Evolutionary conservation across 2,113 vertebrate species (phyloP).

Genomic region (Picathartes gymnocephalus): DNA sequence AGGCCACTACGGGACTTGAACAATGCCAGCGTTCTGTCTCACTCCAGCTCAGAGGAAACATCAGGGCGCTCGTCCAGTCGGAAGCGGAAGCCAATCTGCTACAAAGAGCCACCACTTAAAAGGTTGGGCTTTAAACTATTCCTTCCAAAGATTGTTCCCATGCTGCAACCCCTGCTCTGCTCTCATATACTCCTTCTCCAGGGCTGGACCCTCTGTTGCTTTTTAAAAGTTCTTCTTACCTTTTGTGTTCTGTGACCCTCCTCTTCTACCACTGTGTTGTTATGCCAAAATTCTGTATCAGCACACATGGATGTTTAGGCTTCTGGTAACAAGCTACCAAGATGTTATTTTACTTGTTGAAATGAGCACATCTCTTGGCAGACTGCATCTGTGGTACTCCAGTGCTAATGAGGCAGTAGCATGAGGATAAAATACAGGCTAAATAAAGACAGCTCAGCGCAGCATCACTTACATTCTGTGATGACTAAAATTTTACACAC

Average conservation of each 20-base stretch:
- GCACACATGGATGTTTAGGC: neutral
- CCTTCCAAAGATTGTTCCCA: neutral
- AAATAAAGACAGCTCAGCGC: neutral
- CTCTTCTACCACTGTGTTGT: neutral
- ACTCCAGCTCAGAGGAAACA: neutral
- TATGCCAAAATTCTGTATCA: neutral
- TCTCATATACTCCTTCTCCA: neutral
- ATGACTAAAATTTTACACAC: neutral
- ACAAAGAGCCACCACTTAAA: slow-evolving; percentile 46
- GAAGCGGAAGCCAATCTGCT: neutral
- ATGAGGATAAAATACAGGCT: neutral
- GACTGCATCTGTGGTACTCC: neutral
- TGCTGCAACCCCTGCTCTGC: neutral
- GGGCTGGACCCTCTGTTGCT: neutral
- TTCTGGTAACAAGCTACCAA: neutral
- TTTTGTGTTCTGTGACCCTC: neutral
- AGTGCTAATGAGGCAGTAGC: neutral
- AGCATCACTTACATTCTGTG: neutral
- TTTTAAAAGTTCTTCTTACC: neutral
- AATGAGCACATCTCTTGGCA: neutral
- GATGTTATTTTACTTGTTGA: neutral
- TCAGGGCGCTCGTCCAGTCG: neutral
- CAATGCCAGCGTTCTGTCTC: neutral
- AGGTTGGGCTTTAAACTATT: slow-evolving; percentile 28
- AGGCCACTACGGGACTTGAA: slow-evolving; percentile 53